Evolutionary conservation across 2,113 vertebrate species (phyloP).

Genomic region (Antechinus flavipes): DNA sequence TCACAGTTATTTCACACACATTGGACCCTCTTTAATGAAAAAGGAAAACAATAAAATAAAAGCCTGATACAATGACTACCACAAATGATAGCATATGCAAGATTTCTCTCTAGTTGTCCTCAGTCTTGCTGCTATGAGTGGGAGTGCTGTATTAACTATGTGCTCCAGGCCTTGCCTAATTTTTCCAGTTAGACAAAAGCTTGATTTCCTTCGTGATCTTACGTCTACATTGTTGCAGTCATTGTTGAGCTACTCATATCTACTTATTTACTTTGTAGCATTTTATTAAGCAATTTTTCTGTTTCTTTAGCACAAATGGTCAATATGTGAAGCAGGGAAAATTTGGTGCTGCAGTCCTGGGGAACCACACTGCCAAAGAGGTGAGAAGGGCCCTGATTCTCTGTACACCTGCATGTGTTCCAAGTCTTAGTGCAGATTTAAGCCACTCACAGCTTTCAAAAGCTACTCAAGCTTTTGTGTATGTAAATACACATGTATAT

Average conservation of each 20-base stretch:
- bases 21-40: neutral
- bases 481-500: accelerated
- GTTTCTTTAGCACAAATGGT: constrained; percentile 88
- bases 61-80: neutral
- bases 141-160: neutral
- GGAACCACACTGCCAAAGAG: constrained; percentile 91
- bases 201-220: neutral
- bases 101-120: neutral
- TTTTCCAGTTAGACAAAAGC: neutral
- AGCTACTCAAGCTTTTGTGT: accelerated
- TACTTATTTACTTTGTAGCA: neutral
- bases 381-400: constrained; percentile 82
- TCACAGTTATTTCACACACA: neutral
- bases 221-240: neutral
- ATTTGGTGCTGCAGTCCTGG: constrained; percentile 95
- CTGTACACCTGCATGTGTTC: neutral
- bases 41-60: neutral
- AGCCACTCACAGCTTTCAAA: neutral
- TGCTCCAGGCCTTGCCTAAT: neutral
- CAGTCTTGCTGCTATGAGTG: neutral
- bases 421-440: neutral
- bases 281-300: constrained; percentile 56
- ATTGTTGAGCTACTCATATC: neutral
- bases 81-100: neutral
- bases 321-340: constrained; percentile 97